Base-by-base conservation (phyloP, 2,888 invertebrate genomes). In the Eueremaeus valkanovi region DNA sequence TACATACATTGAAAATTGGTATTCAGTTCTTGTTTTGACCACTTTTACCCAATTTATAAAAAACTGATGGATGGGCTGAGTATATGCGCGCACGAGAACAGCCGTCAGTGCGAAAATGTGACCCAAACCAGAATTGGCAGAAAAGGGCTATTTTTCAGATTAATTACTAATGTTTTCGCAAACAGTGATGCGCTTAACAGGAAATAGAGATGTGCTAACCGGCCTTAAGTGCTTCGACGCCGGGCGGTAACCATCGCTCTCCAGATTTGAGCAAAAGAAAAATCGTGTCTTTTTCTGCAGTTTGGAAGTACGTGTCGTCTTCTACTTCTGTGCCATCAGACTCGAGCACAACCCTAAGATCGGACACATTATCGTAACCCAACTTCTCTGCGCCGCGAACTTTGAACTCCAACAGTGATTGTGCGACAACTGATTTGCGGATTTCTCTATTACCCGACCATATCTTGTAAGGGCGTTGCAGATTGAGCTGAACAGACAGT, bases 301-400 rank as follows among this genome's bases (percentile, higher is more conserved):
- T 94, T 70, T 90, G 90, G 84, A 95, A 95, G 84, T 95, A 95
- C 83, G 94, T 94, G 83, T 95, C 95, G 82, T 95, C 95, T 81
- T 95, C 95, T 72, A 95, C 92, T 86, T 95, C 95, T 0, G 95
- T 95, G 42, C 95, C 95, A 85, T 95, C 95, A 72, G 89, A 90
- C 83, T 95, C 95, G 80, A 95, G 85, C 51, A 93, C 94, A 76
- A 95, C 90, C 74, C 90, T 80, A 24, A 79, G 68, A 45, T 79
- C 77, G 29, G 76, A 49, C 16, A 70, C 70, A 61, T 70, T 61
- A 66, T 72, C 51, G 58, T 74, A 77, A 49, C 76, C 76, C 49
- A 77, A 75, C 40, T 76, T 77, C 63, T 76, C 74, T n/a, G 77
- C 77, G 77, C 77, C 79, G 73, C 77, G 76, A 72, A 77, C 76